Evolutionary conservation across 2,888 invertebrate genomes (phyloP).

Genomic region (Plemyria rubiginata): DNA sequence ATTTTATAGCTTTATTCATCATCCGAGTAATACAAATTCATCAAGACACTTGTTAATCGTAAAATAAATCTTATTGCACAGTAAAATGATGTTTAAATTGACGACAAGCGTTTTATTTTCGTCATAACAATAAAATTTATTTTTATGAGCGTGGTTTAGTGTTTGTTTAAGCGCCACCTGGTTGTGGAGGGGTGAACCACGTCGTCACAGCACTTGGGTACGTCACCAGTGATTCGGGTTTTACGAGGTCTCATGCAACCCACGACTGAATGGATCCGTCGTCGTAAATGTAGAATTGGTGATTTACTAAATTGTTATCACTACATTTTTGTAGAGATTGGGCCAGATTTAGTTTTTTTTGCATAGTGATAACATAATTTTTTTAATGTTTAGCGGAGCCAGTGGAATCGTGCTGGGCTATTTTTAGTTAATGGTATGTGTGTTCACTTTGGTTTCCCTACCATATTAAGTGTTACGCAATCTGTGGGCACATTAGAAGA

Average conservation of each 20-base stretch:
- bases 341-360: conserved; percentile 26
- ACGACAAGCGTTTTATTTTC: conserved; percentile 85
- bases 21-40: conserved; percentile 81
- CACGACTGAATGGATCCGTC: conserved; percentile 69
- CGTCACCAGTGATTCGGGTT: conserved; percentile 62
- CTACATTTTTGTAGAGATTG: conserved; percentile 43
- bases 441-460: no score
- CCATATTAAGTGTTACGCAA: no score
- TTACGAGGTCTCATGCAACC: conserved; percentile 64
- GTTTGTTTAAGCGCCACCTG: conserved; percentile 74
- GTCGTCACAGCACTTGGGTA: conserved; percentile 54
- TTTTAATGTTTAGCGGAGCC: background rate
- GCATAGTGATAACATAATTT: background rate
- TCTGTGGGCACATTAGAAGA: no score
- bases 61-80: conserved; percentile 85
- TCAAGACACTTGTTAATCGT: conserved; percentile 84
- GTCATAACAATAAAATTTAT: conserved; percentile 85
- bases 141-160: conserved; percentile 74
- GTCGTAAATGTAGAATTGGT: conserved; percentile 70
- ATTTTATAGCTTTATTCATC: conserved; percentile 83
- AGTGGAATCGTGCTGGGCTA: conserved; percentile 1
- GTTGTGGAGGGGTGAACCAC: conserved; percentile 56
- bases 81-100: conserved; percentile 85
- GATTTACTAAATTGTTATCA: conserved; percentile 50
- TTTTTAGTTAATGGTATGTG: background rate